Percentiles rank a stretch among this genome's conserved stretches.
Evolutionary conservation across 2,888 invertebrate species (phyloP).

Genomic region (Ptycholaimellus sp.): DNA sequence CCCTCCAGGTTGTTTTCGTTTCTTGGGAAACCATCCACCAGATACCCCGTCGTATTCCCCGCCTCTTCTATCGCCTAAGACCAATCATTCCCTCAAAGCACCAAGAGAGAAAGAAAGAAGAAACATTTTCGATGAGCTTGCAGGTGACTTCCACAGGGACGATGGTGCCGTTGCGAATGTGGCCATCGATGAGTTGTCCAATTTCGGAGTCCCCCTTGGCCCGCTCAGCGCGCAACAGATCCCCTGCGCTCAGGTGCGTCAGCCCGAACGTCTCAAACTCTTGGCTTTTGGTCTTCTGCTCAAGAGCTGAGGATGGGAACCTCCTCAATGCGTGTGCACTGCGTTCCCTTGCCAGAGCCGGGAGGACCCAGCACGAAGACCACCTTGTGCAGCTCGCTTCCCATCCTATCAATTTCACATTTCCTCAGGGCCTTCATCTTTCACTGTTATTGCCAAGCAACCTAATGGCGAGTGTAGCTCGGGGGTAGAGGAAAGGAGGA

Average conservation of each 20-base stretch:
- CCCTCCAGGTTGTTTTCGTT: conserved; percentile 87
- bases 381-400: conserved; percentile 45
- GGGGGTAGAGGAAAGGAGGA: too few relatives aligned
- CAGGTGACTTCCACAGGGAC: conserved; percentile 97
- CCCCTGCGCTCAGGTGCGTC: conserved; percentile 43
- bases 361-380: conserved; percentile 92
- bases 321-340: conserved; percentile 63
- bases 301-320: too few relatives aligned
- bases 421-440: too few relatives aligned
- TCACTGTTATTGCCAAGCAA: too few relatives aligned
- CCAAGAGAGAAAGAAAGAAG: conserved; percentile 23
- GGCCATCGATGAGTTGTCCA: conserved; percentile 63
- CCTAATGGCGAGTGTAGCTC: too few relatives aligned
- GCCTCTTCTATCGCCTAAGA: too few relatives aligned
- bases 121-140: conserved; percentile 62
- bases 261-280: conserved; percentile 30
- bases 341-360: conserved; percentile 90
- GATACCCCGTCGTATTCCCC: conserved; percentile 35
- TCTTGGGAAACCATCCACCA: conserved; percentile 93
- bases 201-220: conserved; percentile 50
- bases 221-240: conserved; percentile 71
- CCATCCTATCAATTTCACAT: neutral
- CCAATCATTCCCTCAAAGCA: conserved; percentile 20
- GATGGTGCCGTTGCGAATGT: conserved; percentile 72
- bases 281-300: too few relatives aligned